phyloP scores from a whole-genome alignment of 2,113 vertebrate genomes.

The Progne subis region DNA sequence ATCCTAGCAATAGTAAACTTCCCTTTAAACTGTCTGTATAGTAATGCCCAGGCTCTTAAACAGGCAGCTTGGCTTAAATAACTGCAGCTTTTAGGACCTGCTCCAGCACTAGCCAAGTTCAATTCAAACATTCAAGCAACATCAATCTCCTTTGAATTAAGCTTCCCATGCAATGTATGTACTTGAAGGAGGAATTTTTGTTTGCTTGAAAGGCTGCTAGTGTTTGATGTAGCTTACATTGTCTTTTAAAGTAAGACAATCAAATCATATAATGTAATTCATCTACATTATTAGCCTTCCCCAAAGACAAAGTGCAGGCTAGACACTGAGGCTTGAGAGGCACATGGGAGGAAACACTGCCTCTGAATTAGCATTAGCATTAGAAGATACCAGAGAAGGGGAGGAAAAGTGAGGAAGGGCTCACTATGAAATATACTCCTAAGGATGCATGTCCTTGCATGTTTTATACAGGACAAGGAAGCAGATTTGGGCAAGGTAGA shows the following conservation, averaged over 20 bases:
- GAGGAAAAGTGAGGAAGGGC: background rate
- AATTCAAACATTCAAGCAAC: background rate
- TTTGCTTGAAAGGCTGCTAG: constrained; percentile 4
- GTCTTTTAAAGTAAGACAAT: constrained; percentile 27
- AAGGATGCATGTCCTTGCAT: background rate
- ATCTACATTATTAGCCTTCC: background rate
- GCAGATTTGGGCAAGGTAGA: background rate
- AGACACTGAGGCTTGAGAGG: background rate
- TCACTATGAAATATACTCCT: background rate
- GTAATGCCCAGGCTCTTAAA: background rate
- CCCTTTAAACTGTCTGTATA: background rate
- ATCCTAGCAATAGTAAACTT: background rate
- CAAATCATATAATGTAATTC: constrained; percentile 19
- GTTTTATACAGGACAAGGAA: background rate
- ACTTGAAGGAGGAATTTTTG: background rate
- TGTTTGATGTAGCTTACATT: constrained; percentile 30
- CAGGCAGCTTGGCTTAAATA: background rate
- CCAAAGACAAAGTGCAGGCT: constrained; percentile 10
- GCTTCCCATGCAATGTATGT: background rate
- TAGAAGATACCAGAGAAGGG: background rate
- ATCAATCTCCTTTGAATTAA: background rate
- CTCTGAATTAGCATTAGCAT: background rate
- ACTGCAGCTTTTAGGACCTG: background rate
- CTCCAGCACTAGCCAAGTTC: background rate
- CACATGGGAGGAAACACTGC: background rate